Evolutionary conservation across 2,113 vertebrate species (phyloP).

Genomic region (Dendropsophus ebraccatus): DNA sequence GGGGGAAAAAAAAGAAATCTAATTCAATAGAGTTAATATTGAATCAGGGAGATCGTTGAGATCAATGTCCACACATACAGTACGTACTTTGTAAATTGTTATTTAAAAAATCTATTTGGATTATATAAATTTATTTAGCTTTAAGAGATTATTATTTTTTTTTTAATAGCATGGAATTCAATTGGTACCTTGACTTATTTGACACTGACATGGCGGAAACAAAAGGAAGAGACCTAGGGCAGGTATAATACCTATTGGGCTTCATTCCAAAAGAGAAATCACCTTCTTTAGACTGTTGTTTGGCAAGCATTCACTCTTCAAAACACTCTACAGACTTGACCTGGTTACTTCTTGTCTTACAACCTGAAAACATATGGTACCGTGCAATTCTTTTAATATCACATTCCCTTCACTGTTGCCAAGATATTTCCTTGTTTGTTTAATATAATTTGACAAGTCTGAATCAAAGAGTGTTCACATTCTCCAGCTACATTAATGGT

Average conservation of each 20-base stretch:
- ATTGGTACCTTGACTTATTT: background rate
- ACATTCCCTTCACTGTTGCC: background rate
- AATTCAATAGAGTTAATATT: no score
- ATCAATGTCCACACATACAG: no score
- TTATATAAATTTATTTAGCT: no score
- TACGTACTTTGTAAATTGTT: no score
- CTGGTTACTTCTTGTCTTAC: constrained; percentile 1
- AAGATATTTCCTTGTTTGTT: background rate
- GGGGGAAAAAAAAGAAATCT: no score
- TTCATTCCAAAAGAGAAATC: constrained; percentile 10
- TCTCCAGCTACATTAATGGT: background rate
- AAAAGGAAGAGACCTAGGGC: background rate
- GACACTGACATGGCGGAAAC: constrained; percentile 4
- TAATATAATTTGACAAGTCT: constrained; percentile 22
- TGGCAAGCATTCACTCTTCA: background rate
- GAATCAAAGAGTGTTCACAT: background rate
- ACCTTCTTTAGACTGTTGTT: background rate
- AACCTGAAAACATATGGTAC: constrained; percentile 34
- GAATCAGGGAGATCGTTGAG: no score
- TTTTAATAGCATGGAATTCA: background rate
- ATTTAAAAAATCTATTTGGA: no score
- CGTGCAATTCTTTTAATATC: background rate
- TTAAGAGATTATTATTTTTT: background rate
- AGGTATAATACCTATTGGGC: constrained; percentile 20
- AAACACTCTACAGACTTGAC: background rate